Evolutionary conservation across 53 echinoderm and acorn worm genomes (phyloP).

Genomic region (Antedon mediterranea): DNA sequence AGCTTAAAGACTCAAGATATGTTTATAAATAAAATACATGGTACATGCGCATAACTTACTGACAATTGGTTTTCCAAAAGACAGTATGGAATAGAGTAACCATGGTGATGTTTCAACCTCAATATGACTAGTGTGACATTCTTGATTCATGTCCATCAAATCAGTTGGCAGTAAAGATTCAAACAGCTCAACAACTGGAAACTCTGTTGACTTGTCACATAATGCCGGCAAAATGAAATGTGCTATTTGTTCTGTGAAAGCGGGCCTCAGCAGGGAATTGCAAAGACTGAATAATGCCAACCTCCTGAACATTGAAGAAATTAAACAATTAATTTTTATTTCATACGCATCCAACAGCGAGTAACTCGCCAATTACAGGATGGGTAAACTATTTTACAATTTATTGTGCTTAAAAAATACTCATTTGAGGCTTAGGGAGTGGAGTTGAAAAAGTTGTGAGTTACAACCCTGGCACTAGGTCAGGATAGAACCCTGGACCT

Average conservation of each 20-base stretch:
- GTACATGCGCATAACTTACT: conserved; percentile 26
- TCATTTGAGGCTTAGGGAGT: too few species aligned
- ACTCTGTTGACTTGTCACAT: conserved; percentile 18
- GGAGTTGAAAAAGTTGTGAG: too few species aligned
- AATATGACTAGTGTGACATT: neutral
- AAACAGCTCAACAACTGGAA: conserved; percentile 49
- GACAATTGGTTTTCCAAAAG: conserved; percentile 44
- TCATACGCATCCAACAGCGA: too few species aligned
- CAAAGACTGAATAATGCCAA: conserved; percentile 51
- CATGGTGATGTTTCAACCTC: conserved; percentile 45
- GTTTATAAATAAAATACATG: too few species aligned
- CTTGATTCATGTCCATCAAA: neutral
- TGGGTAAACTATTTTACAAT: too few species aligned
- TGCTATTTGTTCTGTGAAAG: conserved; percentile 72
- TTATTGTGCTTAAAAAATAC: too few species aligned
- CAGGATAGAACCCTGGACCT: too few species aligned
- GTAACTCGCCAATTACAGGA: too few species aligned
- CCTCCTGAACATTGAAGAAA: conserved; percentile 11
- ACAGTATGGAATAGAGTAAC: conserved; percentile 79
- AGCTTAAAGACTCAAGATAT: too few species aligned
- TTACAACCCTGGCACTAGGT: too few species aligned
- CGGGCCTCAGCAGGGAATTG: conserved; percentile 56
- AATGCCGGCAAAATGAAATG: conserved; percentile 69
- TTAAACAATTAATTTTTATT: too few species aligned
- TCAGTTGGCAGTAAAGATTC: conserved; percentile 37